A percentile compares a stretch with the other conserved stretches of the same genome.
phyloP scores from a whole-genome alignment of 2,113 vertebrate species.

The Motacilla alba region DNA sequence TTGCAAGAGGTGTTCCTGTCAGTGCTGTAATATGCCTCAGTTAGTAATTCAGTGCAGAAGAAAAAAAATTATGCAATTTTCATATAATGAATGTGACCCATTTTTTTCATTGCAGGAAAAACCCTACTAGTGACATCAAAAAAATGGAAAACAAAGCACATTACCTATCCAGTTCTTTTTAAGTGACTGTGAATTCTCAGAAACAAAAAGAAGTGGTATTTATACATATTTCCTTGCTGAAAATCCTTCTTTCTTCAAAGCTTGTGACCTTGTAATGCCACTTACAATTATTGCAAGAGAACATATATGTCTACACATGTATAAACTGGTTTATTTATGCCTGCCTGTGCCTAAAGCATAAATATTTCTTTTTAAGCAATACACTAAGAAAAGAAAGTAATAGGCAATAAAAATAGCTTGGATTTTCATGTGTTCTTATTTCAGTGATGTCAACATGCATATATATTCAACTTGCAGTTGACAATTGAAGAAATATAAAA shows the following conservation, averaged over 20 bases:
- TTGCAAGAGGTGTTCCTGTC: background rate
- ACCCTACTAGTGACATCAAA: background rate
- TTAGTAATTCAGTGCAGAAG: background rate
- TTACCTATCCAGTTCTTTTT: background rate
- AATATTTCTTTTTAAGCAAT: background rate
- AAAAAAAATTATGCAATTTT: background rate
- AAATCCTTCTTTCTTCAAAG: background rate
- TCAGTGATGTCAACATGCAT: background rate
- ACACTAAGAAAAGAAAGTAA: background rate
- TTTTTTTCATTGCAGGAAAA: background rate
- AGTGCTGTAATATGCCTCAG: background rate
- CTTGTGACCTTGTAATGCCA: background rate
- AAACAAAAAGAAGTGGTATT: background rate
- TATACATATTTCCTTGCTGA: background rate
- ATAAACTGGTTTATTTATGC: background rate
- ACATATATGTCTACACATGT: background rate
- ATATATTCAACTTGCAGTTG: slow-evolving; percentile 12
- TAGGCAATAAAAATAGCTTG: background rate
- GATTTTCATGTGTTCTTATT: background rate
- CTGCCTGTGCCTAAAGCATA: background rate
- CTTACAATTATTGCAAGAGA: background rate
- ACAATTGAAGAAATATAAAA: background rate
- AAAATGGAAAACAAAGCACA: rapidly evolving
- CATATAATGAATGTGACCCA: background rate
- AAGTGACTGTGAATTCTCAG: background rate